Evolutionary conservation across 2,113 vertebrate species (phyloP).

Genomic region (Rhinolophus ferrumequinum): DNA sequence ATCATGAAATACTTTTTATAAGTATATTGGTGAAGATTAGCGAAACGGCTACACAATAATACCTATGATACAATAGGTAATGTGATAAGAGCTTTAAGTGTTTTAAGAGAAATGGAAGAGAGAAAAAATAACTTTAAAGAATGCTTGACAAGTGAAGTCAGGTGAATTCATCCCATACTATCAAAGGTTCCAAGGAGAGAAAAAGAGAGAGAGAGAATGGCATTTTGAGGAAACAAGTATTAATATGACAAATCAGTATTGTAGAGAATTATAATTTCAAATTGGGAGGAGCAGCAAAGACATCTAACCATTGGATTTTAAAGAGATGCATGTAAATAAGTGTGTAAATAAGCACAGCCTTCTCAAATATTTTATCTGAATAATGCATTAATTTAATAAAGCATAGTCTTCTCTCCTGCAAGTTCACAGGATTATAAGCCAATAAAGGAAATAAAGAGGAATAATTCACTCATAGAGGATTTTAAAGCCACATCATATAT

Average conservation of each 20-base stretch:
- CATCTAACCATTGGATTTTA: background rate
- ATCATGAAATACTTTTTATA: background rate
- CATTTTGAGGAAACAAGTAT: background rate
- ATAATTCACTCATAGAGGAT: background rate
- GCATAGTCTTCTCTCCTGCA: background rate
- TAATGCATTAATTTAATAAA: slow-evolving; percentile 30
- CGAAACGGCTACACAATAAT: background rate
- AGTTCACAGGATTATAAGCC: slow-evolving; percentile 36
- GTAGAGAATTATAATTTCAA: background rate
- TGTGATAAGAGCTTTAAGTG: background rate
- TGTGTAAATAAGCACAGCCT: background rate
- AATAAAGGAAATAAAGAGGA: slow-evolving; percentile 1
- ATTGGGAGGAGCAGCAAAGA: background rate
- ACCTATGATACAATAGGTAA: background rate
- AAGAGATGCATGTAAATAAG: background rate
- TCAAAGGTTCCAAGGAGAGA: background rate
- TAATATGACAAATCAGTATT: background rate
- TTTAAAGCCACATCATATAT: slow-evolving; percentile 10
- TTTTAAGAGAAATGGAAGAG: background rate
- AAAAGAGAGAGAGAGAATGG: background rate
- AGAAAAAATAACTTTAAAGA: background rate
- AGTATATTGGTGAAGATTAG: background rate
- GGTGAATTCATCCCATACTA: background rate
- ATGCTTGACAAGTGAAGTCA: background rate
- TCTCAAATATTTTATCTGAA: slow-evolving; percentile 28